A percentile compares a stretch with the other conserved stretches of the same genome.
phyloP scores from a whole-genome alignment of 2,888 invertebrate species.

The Entomobrya proxima region DNA sequence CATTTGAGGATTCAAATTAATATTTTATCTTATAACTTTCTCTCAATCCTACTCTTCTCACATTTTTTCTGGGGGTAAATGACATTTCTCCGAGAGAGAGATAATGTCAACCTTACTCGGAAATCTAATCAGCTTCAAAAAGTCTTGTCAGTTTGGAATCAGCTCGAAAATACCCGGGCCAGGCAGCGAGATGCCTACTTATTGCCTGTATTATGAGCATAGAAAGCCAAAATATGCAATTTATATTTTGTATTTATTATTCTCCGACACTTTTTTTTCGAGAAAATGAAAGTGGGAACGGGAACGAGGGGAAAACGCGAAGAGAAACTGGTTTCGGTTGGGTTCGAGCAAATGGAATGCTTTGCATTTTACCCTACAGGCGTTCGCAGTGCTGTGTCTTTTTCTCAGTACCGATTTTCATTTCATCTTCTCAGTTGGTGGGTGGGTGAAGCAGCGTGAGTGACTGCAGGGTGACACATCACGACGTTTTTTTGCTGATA shows the following conservation, averaged over 20 bases:
- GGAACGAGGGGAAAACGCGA: neutral
- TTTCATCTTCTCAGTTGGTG: conserved; percentile 1
- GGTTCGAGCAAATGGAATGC: neutral
- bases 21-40: conserved; percentile 35
- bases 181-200: neutral
- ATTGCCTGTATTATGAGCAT: neutral
- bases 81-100: neutral
- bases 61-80: conserved; percentile 20
- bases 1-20: conserved; percentile 38
- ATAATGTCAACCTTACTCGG: conserved; percentile 43
- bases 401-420: neutral
- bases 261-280: neutral
- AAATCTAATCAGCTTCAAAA: conserved; percentile 55
- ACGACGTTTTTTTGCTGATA: neutral
- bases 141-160: neutral
- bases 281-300: neutral
- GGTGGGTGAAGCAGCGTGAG: neutral
- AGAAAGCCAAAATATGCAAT: neutral
- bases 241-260: neutral
- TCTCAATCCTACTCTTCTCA: neutral
- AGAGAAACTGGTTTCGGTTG: neutral
- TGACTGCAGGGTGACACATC: conserved; percentile 23
- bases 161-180: neutral
- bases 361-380: conserved; percentile 11
- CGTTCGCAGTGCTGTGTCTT: neutral